Evolutionary conservation across 1,140 invertebrate genomes (phyloP), one percentile per base, ranked within the genome.

Genomic region (Propsilocerus akamusi): DNA sequence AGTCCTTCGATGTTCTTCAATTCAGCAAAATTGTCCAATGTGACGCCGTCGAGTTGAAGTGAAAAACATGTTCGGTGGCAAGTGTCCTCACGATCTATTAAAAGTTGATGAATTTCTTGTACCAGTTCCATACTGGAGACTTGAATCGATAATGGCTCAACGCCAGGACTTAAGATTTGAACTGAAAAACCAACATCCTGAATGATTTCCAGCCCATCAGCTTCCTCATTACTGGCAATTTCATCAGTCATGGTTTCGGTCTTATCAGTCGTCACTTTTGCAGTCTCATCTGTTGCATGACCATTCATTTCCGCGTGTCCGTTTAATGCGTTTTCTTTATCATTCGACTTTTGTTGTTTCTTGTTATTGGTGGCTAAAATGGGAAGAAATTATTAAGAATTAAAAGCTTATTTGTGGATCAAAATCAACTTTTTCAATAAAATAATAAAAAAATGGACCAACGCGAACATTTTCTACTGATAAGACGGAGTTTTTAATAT

Each of bases 41-140:
- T 94, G 47, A 83, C 80, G 8, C 88, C 89, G 60, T 97, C 90
- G 5, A 98, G 68, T 68, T 98, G 92, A 7, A 99, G 72, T 0
- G 93, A 95, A 64, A 99, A 99, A 63, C 95, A 99, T 2, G 96
- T 99, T 23, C 94, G 72, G 59, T 96, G 94, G 60, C 95, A 98
- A 0, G 93, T 97, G 60, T 98, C 94, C 66, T 98, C 94, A 26
- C 93, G 72, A 63, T 99, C 95, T 89, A 97, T 96, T 7, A 99
- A 69, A 47, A 97, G 71, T 68, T 97, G 94, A 65, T 97, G 93
- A 48, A 99, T 96, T 73, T 99, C 96, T 73, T 99, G 95, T 0
- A 98, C 93, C 30, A 99, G 69, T 66, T 99, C 95, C 85, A 95
- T 92, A 61, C 90, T 94, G 11, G 91, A 96, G 2, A 98, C 82